Base-by-base conservation (phyloP, 2,797 vertebrate species). In the Hoplostethus atlanticus region DNA sequence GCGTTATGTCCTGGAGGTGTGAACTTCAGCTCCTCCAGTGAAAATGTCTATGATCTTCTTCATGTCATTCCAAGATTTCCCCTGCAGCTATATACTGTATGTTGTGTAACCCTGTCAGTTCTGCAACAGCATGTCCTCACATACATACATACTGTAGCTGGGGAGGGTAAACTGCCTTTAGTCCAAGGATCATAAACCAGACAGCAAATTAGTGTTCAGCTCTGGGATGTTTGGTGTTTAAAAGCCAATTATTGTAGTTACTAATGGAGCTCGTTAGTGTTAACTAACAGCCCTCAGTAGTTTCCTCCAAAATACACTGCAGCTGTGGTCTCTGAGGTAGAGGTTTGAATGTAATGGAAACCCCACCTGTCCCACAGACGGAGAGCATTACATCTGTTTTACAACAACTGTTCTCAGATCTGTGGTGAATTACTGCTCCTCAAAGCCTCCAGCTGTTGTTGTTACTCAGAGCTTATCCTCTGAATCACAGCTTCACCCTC, bases 381-480 rank as follows among this genome's bases (percentile, higher is more conserved):
- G 2, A 59, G 51, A 74, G 53, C 55, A 52, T 54, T 62, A 76
- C 82, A 84, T 73, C 71, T 75, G 82, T 65, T 75, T 59, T 42
- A 12, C 44, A 52, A 16, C 77, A 84, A 5, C 71, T 80, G 78
- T 2, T 68, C 58, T 71, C 71, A 74, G 73, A 59, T 75, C 77
- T 64, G 67, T 2, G 5, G 31, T 6, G 31, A 6, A 3, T 34
- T 6, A 3, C 31, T 6, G 51, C 71, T 61, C 3, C 31, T 71
- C 28, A 40, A 13, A 65, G 4, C 57, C 38, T 56, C 76, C 82
- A 84, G 83, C 83, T 84, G 81, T 44, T 73, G 31, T 21, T 52
- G 13, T 16, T 64, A 16, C 73, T 77, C 67, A 61, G 61, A 54
- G 56, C 50, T 76, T 34, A 72, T 76, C 48, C 62, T 60, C 34